Evolutionary conservation across 2,113 vertebrate genomes (phyloP).

Genomic region (Esox niger): DNA sequence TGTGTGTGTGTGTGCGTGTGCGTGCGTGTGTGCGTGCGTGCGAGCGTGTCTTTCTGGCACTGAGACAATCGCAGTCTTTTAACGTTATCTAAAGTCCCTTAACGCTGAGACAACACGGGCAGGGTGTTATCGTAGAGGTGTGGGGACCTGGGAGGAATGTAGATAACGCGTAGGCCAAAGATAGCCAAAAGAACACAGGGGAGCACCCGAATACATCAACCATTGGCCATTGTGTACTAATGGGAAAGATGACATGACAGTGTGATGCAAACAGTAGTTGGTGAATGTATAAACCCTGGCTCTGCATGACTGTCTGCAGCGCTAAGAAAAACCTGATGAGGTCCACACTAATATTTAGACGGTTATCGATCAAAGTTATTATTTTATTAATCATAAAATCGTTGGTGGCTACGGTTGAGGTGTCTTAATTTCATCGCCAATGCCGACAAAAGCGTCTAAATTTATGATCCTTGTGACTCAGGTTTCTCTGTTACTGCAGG

Average conservation of each 20-base stretch:
- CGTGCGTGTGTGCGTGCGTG: no score
- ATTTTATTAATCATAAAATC: not conserved
- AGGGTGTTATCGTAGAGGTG: not conserved
- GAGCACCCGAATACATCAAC: constrained; percentile 40
- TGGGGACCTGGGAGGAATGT: constrained; percentile 29
- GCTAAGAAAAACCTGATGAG: not conserved
- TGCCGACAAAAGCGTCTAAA: no score
- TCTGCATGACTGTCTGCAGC: not conserved
- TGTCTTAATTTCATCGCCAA: no score
- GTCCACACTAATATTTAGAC: not conserved
- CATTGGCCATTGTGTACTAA: constrained; percentile 23
- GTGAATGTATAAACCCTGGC: constrained; percentile 19
- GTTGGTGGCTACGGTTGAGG: not conserved
- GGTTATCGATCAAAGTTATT: not conserved
- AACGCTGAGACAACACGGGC: constrained; percentile 8
- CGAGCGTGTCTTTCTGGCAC: not conserved
- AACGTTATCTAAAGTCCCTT: constrained; percentile 29
- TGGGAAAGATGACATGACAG: constrained; percentile 8
- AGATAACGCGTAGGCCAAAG: constrained; percentile 23
- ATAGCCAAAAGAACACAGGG: constrained; percentile 25
- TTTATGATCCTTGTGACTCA: no score
- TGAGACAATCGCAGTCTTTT: constrained; percentile 4
- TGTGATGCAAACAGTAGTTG: constrained; percentile 21
- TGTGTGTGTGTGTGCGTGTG: no score
- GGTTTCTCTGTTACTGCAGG: no score